Percentiles rank a stretch among this genome's conserved stretches.
These are phyloP conservation scores for Pristionchus entomophagus DNA, from an alignment of 2,888 invertebrate genomes.

Conservation along the genomic window DNA sequence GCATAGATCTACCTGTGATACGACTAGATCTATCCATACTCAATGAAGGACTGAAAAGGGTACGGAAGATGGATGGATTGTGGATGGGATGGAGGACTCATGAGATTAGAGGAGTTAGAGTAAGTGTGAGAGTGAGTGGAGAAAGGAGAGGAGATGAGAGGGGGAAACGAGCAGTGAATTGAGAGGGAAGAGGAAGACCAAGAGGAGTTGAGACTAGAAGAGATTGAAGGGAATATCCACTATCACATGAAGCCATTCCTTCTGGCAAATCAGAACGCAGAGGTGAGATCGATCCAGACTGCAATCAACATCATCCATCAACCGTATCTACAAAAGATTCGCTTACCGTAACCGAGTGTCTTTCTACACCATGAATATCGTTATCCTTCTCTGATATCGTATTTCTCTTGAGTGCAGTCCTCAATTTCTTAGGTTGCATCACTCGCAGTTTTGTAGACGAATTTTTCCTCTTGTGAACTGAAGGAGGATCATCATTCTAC, in stretches of 20 bases:
- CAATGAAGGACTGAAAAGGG: conserved; percentile 20
- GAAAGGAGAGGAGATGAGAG: background rate
- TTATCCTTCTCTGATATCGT: background rate
- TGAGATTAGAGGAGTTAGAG: conserved; percentile 22
- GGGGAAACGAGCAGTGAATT: conserved; percentile 41
- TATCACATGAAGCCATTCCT: background rate
- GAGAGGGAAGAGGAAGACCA: background rate
- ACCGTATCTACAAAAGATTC: background rate
- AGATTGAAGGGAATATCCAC: conserved; percentile 31
- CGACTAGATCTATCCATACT: conserved; percentile 39
- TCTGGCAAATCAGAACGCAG: conserved; percentile 37
- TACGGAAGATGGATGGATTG: background rate
- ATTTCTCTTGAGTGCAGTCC: background rate
- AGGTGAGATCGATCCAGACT: conserved; percentile 45
- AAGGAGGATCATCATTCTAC: no score
- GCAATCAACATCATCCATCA: background rate
- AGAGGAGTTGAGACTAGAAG: background rate
- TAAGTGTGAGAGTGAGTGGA: conserved; percentile 30
- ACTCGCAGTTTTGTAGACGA: background rate
- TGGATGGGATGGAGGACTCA: background rate
- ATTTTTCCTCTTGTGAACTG: conserved; percentile 27
- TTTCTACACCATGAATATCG: background rate
- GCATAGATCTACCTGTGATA: conserved; percentile 28
- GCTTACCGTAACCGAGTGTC: conserved; percentile 38
- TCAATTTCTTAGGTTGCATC: background rate